Evolutionary conservation across 1,140 invertebrate genomes (phyloP).

Genomic region (Acromyrmex heyeri): DNA sequence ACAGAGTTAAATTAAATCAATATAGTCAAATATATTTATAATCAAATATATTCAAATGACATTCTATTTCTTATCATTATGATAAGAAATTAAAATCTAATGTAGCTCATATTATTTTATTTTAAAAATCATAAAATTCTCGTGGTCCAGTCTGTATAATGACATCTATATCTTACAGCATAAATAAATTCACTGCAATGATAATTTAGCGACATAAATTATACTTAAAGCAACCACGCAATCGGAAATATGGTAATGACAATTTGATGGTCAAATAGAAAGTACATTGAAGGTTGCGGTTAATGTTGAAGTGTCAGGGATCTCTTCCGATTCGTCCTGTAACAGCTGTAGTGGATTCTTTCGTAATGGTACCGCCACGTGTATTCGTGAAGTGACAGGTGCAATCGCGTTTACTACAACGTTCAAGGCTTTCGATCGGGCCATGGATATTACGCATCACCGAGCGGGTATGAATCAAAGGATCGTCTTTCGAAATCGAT

Average conservation of each 20-base stretch:
- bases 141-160: neutral
- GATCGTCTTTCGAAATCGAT: constrained; percentile 56
- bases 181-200: neutral
- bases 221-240: neutral
- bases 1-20: too few species aligned
- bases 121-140: too few species aligned
- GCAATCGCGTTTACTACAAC: constrained; percentile 45
- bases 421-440: constrained; percentile 36
- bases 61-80: too few species aligned
- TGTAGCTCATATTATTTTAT: too few species aligned
- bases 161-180: neutral
- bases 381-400: constrained; percentile 45
- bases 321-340: neutral
- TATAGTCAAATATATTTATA: too few species aligned
- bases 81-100: too few species aligned
- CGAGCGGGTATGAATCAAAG: constrained; percentile 37
- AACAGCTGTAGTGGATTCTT: neutral
- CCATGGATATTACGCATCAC: constrained; percentile 30
- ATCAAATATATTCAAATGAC: too few species aligned
- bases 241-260: constrained; percentile 5
- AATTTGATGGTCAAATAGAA: constrained; percentile 48
- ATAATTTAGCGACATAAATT: neutral
- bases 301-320: constrained; percentile 16
- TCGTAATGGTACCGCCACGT: constrained; percentile 35
- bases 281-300: constrained; percentile 46